Conservation (phyloP, 2,797 vertebrate species). For the Calcarius lapponicus region DNA sequence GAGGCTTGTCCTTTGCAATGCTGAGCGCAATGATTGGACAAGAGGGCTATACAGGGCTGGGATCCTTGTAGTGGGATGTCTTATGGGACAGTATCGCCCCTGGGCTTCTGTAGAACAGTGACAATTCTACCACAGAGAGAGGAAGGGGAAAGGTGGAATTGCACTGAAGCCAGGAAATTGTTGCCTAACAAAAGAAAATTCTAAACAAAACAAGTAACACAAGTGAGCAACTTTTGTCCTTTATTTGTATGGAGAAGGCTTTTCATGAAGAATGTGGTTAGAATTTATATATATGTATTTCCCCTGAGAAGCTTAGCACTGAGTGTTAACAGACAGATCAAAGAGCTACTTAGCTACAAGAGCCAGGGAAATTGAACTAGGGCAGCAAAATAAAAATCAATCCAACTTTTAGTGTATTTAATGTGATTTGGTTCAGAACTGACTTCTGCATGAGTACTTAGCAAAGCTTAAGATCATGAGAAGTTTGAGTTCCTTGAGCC, state of each 20-base stretch:
- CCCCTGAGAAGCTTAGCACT: not conserved
- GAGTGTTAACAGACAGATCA: slow-evolving; percentile 12
- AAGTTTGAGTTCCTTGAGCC: not conserved
- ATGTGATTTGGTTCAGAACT: slow-evolving; percentile 9
- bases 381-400: slow-evolving; percentile 38
- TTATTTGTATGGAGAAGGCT: not conserved
- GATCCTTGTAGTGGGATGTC: not conserved
- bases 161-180: not conserved
- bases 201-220: not conserved
- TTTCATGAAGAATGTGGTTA: not conserved
- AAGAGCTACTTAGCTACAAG: not conserved
- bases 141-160: not conserved
- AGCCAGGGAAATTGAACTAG: slow-evolving; percentile 18
- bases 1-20: not conserved
- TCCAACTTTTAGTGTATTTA: not conserved
- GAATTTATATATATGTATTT: not conserved
- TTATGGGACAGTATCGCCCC: not conserved
- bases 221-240: not conserved
- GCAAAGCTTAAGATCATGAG: not conserved
- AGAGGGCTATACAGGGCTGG: not conserved
- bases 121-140: not conserved
- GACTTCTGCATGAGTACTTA: not conserved
- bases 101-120: not conserved
- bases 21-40: not conserved
- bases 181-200: not conserved